These are phyloP conservation scores for Melanotaenia nigrans DNA, from an alignment of 2,797 vertebrate genomes.

Conservation along the genomic window DNA sequence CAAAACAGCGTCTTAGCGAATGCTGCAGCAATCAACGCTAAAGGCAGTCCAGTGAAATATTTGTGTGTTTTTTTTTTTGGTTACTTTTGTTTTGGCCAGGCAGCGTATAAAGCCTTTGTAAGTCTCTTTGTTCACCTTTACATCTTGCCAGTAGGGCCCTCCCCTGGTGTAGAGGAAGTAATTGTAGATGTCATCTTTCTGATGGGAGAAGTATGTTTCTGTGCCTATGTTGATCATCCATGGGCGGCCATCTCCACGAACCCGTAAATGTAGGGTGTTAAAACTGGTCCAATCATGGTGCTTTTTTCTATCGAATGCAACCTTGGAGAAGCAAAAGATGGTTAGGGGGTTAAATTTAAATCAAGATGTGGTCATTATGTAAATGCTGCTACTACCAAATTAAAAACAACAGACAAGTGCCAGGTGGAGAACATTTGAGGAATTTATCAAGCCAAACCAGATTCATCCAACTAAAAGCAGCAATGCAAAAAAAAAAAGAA, in stretches of 20 bases:
- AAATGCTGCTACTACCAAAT: background rate
- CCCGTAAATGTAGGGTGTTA: slow-evolving; percentile 89
- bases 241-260: slow-evolving; percentile 94
- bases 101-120: background rate
- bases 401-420: background rate
- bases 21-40: no score
- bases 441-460: background rate
- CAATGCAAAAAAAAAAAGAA: background rate
- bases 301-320: slow-evolving; percentile 86
- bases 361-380: background rate
- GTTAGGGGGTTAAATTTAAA: background rate
- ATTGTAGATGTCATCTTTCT: slow-evolving; percentile 90
- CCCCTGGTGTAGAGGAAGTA: slow-evolving; percentile 96
- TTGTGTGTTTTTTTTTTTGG: no score
- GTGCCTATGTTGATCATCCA: slow-evolving; percentile 93
- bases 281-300: slow-evolving; percentile 90
- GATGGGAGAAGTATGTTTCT: slow-evolving; percentile 86
- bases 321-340: slow-evolving; percentile 70
- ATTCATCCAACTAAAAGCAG: background rate
- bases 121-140: slow-evolving; percentile 84
- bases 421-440: background rate
- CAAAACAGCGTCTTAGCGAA: no score
- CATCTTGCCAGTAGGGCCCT: slow-evolving; percentile 96
- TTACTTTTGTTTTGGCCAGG: no score
- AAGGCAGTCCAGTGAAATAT: no score